These are phyloP conservation scores for Sarcophaga variegata DNA, from an alignment of 2,888 invertebrate genomes.

Conservation along the genomic window DNA sequence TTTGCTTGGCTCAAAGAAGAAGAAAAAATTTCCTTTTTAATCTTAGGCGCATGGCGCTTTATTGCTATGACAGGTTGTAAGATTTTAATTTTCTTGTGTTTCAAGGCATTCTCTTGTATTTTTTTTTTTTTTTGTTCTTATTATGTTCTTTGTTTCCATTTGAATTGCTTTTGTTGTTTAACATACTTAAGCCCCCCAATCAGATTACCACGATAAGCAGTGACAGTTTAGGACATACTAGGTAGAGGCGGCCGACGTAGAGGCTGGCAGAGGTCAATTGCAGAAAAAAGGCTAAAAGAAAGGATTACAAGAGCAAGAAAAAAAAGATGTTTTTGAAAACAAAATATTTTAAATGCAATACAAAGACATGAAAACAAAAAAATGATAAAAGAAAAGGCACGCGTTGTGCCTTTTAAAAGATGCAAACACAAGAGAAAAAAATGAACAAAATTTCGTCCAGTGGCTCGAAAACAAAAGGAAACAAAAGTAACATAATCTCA, in stretches of 20 bases:
- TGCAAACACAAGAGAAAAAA: background rate
- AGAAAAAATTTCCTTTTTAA: constrained; percentile 17
- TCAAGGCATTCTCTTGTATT: constrained; percentile 39
- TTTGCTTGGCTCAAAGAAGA: background rate
- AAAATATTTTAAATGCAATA: constrained; percentile 28
- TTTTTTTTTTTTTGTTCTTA: constrained; percentile 10
- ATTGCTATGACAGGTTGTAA: constrained; percentile 63
- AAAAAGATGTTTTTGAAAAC: constrained; percentile 20
- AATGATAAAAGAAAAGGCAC: constrained; percentile 56
- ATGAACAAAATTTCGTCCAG: constrained; percentile 37
- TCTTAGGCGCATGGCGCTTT: constrained; percentile 67
- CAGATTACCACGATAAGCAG: constrained; percentile 69
- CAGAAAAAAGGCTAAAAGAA: constrained; percentile 27
- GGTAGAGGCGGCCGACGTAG: background rate
- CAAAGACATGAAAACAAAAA: background rate
- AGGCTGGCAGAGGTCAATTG: constrained; percentile 52
- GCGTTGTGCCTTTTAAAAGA: constrained; percentile 50
- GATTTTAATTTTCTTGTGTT: constrained; percentile 39
- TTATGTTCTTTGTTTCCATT: background rate
- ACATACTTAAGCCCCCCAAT: constrained; percentile 29
- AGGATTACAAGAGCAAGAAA: constrained; percentile 38
- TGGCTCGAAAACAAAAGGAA: constrained; percentile 15
- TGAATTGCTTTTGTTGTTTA: constrained; percentile 45
- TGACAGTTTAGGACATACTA: constrained; percentile 68
- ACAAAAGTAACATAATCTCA: constrained; percentile 63